Evolutionary conservation across 2,797 vertebrate genomes (phyloP).

Genomic region (Aulostomus chinensis): DNA sequence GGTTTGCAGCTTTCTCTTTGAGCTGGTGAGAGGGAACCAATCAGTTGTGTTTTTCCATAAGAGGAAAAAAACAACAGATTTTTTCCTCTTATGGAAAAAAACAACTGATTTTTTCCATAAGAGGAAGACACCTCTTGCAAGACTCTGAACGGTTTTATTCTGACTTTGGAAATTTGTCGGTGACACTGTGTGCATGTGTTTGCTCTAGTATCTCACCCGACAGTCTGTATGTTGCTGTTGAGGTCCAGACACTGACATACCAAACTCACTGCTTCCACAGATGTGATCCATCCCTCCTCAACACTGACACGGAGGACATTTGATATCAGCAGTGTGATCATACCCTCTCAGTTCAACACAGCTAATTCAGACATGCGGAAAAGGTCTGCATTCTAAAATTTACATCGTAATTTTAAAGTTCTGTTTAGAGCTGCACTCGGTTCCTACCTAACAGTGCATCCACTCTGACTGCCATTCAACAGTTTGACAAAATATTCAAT

Average conservation of each 20-base stretch:
- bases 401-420: too few relatives aligned
- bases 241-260: slow-evolving; percentile 48
- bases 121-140: too few relatives aligned
- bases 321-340: not conserved
- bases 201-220: slow-evolving; percentile 40
- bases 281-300: slow-evolving; percentile 56
- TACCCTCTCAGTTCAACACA: not conserved
- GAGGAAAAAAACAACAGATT: too few relatives aligned
- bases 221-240: slow-evolving; percentile 30
- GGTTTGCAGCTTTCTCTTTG: too few relatives aligned
- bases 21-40: too few relatives aligned
- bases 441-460: slow-evolving; percentile 45
- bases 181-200: not conserved
- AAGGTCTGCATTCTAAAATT: too few relatives aligned
- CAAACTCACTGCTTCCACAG: slow-evolving; percentile 36
- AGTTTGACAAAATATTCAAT: slow-evolving; percentile 44
- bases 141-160: too few relatives aligned
- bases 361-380: not conserved
- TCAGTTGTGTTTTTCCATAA: too few relatives aligned
- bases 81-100: too few relatives aligned
- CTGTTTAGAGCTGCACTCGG: not conserved
- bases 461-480: slow-evolving; percentile 17
- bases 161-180: too few relatives aligned
- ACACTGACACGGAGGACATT: slow-evolving; percentile 26
- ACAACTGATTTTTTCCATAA: too few relatives aligned